Conservation (phyloP, 2,113 vertebrate species). For the Canis aureus region DNA sequence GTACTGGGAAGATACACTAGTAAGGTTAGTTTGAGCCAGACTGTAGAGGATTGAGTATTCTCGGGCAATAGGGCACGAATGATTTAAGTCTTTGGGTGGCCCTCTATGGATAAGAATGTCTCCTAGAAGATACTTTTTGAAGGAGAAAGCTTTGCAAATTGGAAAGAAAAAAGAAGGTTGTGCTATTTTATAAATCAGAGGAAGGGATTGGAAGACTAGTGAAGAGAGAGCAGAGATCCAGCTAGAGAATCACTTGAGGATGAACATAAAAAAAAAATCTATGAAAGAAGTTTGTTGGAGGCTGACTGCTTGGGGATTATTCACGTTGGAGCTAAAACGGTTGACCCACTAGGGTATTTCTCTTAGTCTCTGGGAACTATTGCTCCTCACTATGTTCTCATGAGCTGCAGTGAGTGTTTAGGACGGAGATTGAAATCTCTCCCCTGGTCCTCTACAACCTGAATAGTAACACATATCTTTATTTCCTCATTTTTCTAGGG, state of each 20-base stretch:
- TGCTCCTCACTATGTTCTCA: not conserved
- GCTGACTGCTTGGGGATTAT: not conserved
- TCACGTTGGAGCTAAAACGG: not conserved
- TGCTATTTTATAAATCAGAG: not conserved
- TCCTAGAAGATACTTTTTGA: not conserved
- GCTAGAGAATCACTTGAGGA: not conserved
- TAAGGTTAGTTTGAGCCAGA: not conserved
- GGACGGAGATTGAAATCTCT: not conserved
- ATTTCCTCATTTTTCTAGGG: conserved; percentile 81
- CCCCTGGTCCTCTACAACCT: not conserved
- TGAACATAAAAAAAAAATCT: not conserved
- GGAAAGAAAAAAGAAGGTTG: not conserved
- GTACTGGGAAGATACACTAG: not conserved
- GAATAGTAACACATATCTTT: not conserved
- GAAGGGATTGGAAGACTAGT: not conserved
- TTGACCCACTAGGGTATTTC: not conserved
- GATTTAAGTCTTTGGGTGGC: not conserved
- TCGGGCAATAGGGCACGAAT: not conserved
- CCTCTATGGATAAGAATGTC: not conserved
- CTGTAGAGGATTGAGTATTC: not conserved
- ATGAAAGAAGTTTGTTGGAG: not conserved
- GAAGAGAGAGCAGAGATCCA: not conserved
- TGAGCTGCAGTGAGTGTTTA: not conserved
- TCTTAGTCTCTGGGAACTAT: not conserved
- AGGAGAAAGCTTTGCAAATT: not conserved